phyloP scores from a whole-genome alignment of 2,113 vertebrate genomes.

The Oostethus manadensis region DNA sequence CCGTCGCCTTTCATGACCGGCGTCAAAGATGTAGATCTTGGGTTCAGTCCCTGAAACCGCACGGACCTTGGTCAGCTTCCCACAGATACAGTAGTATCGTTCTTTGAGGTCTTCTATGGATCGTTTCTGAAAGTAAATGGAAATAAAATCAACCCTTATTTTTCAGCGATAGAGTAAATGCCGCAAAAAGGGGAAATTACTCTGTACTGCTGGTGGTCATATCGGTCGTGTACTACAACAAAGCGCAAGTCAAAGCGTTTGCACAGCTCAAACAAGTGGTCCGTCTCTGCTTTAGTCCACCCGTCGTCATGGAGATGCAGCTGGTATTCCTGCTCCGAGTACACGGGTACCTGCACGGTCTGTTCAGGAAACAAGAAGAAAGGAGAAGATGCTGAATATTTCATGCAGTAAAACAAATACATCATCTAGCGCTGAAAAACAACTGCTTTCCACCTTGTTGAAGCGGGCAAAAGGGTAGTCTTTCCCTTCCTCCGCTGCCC shows the following conservation, averaged over 20 bases:
- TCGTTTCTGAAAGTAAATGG: constrained; percentile 77
- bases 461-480: constrained; percentile 98
- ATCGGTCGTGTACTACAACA: constrained; percentile 92
- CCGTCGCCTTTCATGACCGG: constrained; percentile 90
- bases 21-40: constrained; percentile 93
- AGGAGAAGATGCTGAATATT: neutral
- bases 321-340: constrained; percentile 97
- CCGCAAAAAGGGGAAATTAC: constrained; percentile 62
- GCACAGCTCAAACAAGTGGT: constrained; percentile 95
- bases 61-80: constrained; percentile 89
- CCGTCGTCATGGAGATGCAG: constrained; percentile 94
- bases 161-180: neutral
- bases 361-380: constrained; percentile 29
- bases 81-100: constrained; percentile 92
- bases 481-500: constrained; percentile 93
- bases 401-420: neutral
- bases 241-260: constrained; percentile 95
- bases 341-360: constrained; percentile 93
- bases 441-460: constrained; percentile 81
- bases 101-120: constrained; percentile 97
- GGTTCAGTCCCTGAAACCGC: constrained; percentile 87
- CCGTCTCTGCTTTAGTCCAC: constrained; percentile 97
- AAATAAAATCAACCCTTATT: neutral
- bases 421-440: neutral
- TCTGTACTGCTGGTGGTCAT: constrained; percentile 97